A percentile compares a stretch with the other conserved stretches of the same genome.
phyloP scores from a whole-genome alignment of 2,888 invertebrate genomes.

The Heteromurus nitidus region DNA sequence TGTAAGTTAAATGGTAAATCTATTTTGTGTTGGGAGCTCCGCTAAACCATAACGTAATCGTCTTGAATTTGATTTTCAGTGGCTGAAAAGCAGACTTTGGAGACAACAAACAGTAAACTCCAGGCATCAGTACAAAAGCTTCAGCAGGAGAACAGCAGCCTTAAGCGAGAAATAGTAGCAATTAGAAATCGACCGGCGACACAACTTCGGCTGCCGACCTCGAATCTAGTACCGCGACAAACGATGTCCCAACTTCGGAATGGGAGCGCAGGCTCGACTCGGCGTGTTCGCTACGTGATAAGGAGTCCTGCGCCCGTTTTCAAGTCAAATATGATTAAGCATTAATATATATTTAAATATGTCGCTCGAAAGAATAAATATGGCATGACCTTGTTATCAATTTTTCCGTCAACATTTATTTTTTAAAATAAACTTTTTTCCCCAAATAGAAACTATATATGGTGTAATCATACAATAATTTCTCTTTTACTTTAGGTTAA shows the following conservation, averaged over 20 bases:
- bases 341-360: no score
- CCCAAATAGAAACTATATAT: conserved; percentile 2
- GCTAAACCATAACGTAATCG: not conserved
- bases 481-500: not conserved
- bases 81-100: conserved; percentile 30
- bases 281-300: conserved; percentile 38
- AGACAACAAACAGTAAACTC: conserved; percentile 16
- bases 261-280: not conserved
- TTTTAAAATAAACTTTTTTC: conserved; percentile 45
- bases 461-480: no score
- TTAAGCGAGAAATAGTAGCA: conserved; percentile 36
- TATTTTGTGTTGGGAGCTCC: not conserved
- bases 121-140: conserved; percentile 20
- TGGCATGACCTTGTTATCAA: no score
- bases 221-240: not conserved
- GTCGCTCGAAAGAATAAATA: no score
- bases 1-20: conserved; percentile 30
- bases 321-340: no score
- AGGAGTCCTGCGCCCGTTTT: no score
- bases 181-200: not conserved
- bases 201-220: not conserved
- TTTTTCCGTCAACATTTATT: conserved; percentile 35
- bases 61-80: conserved; percentile 8
- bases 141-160: conserved; percentile 26
- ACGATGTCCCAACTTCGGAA: not conserved